Conservation (phyloP, 1,140 invertebrate species). For the Acyrthosiphon pisum region DNA sequence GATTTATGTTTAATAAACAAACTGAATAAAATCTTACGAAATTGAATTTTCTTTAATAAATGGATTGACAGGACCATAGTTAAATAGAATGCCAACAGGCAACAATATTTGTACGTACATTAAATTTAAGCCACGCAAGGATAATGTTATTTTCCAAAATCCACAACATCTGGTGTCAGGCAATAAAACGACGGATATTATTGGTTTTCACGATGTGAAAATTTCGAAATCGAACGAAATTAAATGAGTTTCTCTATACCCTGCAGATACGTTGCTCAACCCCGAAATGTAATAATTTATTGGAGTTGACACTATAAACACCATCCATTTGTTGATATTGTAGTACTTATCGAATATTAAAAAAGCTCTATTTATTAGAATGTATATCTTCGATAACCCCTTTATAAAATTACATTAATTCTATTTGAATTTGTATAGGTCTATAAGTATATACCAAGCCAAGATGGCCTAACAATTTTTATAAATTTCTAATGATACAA, state of each 20-base stretch:
- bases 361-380: neutral
- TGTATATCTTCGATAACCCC: neutral
- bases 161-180: slow-evolving; percentile 10
- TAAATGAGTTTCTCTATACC: neutral
- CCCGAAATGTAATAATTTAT: neutral
- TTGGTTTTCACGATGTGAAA: slow-evolving; percentile 28
- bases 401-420: neutral
- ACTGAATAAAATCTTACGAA: neutral
- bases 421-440: neutral
- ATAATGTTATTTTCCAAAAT: slow-evolving; percentile 27
- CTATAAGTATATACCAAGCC: neutral
- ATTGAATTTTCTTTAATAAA: slow-evolving; percentile 3
- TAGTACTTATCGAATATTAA: neutral
- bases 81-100: neutral
- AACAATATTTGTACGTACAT: slow-evolving; percentile 18
- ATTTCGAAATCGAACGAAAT: slow-evolving; percentile 32
- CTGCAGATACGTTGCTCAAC: neutral
- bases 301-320: neutral
- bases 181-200: slow-evolving; percentile 2
- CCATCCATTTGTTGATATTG: neutral
- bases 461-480: neutral
- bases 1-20: neutral
- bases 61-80: neutral
- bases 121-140: slow-evolving; percentile 12
- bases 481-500: neutral